Evolutionary conservation across 2,888 invertebrate genomes (phyloP).

Genomic region (Tenthredo amoena): DNA sequence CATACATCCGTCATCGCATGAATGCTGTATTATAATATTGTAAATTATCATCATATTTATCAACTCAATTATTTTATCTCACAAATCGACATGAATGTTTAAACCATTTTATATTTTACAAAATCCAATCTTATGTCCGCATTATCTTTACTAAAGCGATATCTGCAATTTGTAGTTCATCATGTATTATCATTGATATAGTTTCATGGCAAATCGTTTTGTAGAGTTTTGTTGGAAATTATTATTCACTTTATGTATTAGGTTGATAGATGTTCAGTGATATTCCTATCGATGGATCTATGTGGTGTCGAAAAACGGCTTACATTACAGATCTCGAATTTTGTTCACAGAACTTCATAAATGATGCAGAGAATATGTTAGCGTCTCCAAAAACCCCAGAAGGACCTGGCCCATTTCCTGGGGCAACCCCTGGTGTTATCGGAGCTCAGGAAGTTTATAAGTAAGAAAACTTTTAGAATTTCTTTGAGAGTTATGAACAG

Average conservation of each 20-base stretch:
- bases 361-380: slow-evolving; percentile 89
- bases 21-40: slow-evolving; percentile 48
- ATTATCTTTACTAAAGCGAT: not conserved
- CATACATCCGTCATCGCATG: slow-evolving; percentile 63
- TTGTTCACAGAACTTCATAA: slow-evolving; percentile 85
- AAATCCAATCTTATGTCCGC: not conserved
- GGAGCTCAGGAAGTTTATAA: slow-evolving; percentile 99
- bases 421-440: slow-evolving; percentile 96
- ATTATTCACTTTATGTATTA: not conserved
- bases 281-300: not conserved
- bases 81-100: slow-evolving; percentile 16
- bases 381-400: slow-evolving; percentile 88
- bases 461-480: slow-evolving; percentile 76
- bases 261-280: slow-evolving; percentile 38
- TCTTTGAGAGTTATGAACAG: not conserved
- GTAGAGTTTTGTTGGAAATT: slow-evolving; percentile 17
- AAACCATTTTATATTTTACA: not conserved
- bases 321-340: not conserved
- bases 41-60: slow-evolving; percentile 3
- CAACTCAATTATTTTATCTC: slow-evolving; percentile 40
- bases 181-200: slow-evolving; percentile 18
- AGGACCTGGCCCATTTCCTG: slow-evolving; percentile 79
- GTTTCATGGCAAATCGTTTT: not conserved
- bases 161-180: slow-evolving; percentile 37
- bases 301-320: not conserved